These are phyloP conservation scores for Tetramorium simillimum DNA, from an alignment of 1,140 invertebrate species.

Conservation along the genomic window DNA sequence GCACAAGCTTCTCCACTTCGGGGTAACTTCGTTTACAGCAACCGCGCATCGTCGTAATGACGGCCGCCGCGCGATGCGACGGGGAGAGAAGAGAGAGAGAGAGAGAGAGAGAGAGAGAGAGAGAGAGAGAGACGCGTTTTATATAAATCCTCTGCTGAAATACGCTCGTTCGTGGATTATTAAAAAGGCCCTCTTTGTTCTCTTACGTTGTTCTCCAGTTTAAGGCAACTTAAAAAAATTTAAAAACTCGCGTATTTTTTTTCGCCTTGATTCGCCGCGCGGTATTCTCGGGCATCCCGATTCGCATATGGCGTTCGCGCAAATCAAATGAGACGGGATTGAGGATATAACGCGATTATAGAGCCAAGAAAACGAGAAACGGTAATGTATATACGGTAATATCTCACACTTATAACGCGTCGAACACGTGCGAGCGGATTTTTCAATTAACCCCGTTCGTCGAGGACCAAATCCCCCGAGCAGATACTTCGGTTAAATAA, in stretches of 20 bases:
- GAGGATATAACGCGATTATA: not conserved
- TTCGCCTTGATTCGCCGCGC: not conserved
- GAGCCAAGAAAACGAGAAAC: constrained; percentile 16
- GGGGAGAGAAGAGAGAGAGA: no score
- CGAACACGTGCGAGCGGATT: constrained; percentile 42
- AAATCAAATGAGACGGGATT: constrained; percentile 2
- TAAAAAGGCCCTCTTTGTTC: constrained; percentile 16
- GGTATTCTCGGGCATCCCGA: not conserved
- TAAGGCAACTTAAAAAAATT: not conserved
- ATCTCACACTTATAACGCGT: constrained; percentile 30
- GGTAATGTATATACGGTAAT: constrained; percentile 29
- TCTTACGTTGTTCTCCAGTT: not conserved
- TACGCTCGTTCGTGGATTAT: not conserved
- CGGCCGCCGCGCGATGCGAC: not conserved
- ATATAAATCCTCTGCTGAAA: not conserved
- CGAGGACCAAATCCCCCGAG: constrained; percentile 40
- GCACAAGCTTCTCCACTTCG: not conserved
- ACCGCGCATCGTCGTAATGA: constrained; percentile 15
- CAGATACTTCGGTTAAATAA: constrained; percentile 55
- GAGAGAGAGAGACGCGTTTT: not conserved
- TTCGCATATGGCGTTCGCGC: not conserved
- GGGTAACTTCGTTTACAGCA: constrained; percentile 24
- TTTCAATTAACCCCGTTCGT: constrained; percentile 54
- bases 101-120: not conserved
- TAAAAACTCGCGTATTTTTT: not conserved